Base-by-base conservation (phyloP, 2,888 invertebrate species). In the Pyrrhosoma nymphula region DNA sequence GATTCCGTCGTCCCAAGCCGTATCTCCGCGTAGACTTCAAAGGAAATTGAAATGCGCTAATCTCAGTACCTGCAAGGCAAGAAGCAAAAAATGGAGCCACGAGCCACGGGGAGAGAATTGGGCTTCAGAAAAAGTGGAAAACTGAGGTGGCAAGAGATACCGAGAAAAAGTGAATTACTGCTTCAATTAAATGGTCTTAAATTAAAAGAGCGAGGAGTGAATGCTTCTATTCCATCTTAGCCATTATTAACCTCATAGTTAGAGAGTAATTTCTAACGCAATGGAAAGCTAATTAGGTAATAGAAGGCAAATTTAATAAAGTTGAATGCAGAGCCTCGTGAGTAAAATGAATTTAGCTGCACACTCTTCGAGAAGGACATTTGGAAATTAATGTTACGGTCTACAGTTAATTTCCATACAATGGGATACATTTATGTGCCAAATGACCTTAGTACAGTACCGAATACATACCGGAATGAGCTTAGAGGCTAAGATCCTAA, bases 41-140 rank as follows among this genome's bases (percentile, higher is more conserved):
- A 82, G 82, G 82, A 82, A 35, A 82, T 82, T 30, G 14, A 82
- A 82, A 82, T 82, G 82, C 82, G 30, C 82, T 30, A 82, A 82
- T 82, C 82, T 35, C 30, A 35, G 82, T 82, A 6, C 3, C 82
- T 82, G 16, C 0, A 0, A 82, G 82, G 16, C 4, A 14, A 14
- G 60, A 82, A 30, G 82, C 12, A 35, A 35, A 82, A 82, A 82
- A 26, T 69, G 1, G 69, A 69, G 69, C 8, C 23, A 8, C 60
- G 60, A 8, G 16, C 56, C 23, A 63, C 26, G 35, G 82, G 10
- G 2, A 82, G 1, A 12, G 75, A 82, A 82, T 26, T 69, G 26
- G 26, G 8, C 26, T 2, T n/a, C n/a, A 26, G 35, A 35, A 82
- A 35, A 82, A 82, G 82, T 30, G 82, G 18, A 35, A 14, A 82